A percentile compares a stretch with the other conserved stretches of the same genome.
Conservation (phyloP, 2,888 invertebrate genomes). For the Temnothorax ravouxi region DNA sequence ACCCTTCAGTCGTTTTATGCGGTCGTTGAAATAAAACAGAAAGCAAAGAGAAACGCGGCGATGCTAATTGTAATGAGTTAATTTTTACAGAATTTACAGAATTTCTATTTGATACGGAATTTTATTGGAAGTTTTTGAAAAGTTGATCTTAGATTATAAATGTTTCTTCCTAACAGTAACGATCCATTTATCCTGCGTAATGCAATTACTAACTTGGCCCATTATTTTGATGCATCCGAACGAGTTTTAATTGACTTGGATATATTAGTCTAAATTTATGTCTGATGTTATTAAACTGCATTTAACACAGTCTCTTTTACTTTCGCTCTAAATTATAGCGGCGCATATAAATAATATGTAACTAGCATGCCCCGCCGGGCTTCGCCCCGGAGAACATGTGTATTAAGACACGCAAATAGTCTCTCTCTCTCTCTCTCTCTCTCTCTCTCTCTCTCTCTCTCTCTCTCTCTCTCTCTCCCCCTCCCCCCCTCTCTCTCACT, state of each 20-base stretch:
- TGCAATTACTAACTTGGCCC: constrained; percentile 33
- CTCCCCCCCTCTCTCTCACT: no score
- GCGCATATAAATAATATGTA: neutral
- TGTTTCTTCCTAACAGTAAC: constrained; percentile 2
- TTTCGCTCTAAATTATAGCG: neutral
- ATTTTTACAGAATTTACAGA: neutral
- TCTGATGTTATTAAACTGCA: constrained; percentile 3
- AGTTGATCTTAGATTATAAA: constrained; percentile 17
- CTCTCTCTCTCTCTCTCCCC: no score
- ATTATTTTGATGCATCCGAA: constrained; percentile 25
- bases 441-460: no score
- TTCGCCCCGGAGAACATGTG: no score
- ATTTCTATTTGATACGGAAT: neutral
- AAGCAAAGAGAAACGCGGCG: neutral
- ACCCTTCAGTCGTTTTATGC: neutral
- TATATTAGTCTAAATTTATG: constrained; percentile 22
- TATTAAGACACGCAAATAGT: no score
- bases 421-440: no score
- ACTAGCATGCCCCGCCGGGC: no score
- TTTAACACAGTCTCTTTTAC: constrained; percentile 8
- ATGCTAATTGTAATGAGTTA: neutral
- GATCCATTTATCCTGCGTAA: constrained; percentile 7
- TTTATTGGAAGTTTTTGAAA: neutral
- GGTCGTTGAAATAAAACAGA: neutral
- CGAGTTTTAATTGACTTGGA: constrained; percentile 26